These are phyloP conservation scores for Papilio dardanus DNA, from an alignment of 1,140 invertebrate species.

Conservation along the genomic window DNA sequence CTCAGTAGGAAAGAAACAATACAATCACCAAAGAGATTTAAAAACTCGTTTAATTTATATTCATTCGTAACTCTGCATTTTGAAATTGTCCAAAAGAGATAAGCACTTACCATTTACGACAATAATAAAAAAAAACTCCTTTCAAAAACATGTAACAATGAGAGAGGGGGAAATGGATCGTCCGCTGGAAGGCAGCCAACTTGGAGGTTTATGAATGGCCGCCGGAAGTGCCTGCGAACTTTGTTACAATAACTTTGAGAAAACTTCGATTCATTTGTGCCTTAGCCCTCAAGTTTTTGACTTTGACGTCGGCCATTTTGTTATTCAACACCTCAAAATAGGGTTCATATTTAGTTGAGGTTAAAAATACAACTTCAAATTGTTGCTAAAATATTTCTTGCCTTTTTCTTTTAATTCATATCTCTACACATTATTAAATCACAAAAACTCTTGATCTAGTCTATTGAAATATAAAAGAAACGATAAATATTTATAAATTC, in stretches of 20 bases:
- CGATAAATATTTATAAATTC: too few species aligned
- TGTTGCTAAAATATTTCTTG: neutral
- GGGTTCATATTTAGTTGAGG: neutral
- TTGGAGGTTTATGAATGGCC: constrained; percentile 12
- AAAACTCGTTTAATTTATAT: neutral
- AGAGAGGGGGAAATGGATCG: neutral
- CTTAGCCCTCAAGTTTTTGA: constrained; percentile 3
- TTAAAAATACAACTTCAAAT: neutral
- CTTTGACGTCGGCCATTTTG: neutral
- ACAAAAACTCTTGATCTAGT: too few species aligned
- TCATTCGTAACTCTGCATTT: neutral
- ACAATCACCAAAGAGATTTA: neutral
- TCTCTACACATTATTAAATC: too few species aligned
- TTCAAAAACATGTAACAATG: constrained; percentile 8
- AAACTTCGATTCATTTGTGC: constrained; percentile 3
- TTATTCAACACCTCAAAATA: neutral
- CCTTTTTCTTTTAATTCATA: too few species aligned
- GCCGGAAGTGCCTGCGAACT: constrained; percentile 10
- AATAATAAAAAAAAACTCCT: constrained; percentile 11
- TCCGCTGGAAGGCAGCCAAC: neutral
- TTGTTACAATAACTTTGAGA: constrained; percentile 6
- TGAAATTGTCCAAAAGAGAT: constrained; percentile 14
- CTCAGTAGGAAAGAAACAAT: too few species aligned
- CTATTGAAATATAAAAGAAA: too few species aligned
- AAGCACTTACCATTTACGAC: neutral